Base-by-base conservation (phyloP, 2,113 vertebrate genomes). In the Artemisiospiza belli region DNA sequence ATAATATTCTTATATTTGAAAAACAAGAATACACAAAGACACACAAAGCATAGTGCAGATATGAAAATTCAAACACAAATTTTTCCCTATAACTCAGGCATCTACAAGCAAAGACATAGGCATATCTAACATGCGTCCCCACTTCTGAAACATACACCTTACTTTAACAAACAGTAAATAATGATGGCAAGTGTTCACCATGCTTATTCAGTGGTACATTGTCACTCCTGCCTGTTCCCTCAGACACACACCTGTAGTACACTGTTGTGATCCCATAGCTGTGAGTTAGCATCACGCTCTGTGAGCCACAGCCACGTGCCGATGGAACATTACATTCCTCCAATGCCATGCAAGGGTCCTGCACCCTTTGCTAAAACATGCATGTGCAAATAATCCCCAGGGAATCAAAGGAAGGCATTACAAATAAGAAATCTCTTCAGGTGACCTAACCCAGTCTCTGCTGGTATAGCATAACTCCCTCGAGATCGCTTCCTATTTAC, bases 141-240 rank as follows among this genome's bases (percentile, higher is more conserved):
- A 9, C 43, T 78, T 51, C 66, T 72, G 57, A 70, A 92, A 78
- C 22, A 31, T 8, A 14, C 6, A 43, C 5, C 21, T 85, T 55
- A 51, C 31, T 47, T 33, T 58, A 69, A 28, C 22, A 78, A 24
- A 33, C 8, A 74, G 14, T 31, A 54, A 90, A 59, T 22, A 28
- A 20, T 2, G n/a, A 77, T 0, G 2, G 18, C 7, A 59, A 67
- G 18, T 5, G 10, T 58, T 86, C 35, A 19, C 46, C 1, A 0
- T 49, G 22, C 24, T 74, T 68, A 52, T 21, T 43, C 25, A 61
- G 5, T 15, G 62, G 25, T 1, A 27, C 3, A 5, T 58, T 23
- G 49, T 43, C 3, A 1, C 23, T 62, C 33, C 18, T 80, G 23
- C 63, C 16, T 67, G 8, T 22, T 19, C 11, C 14, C 1, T 10